Percentiles rank a stretch among this genome's conserved stretches.
These are phyloP conservation scores for Andrena trimmerana DNA, from an alignment of 2,888 invertebrate genomes.

Conservation along the genomic window DNA sequence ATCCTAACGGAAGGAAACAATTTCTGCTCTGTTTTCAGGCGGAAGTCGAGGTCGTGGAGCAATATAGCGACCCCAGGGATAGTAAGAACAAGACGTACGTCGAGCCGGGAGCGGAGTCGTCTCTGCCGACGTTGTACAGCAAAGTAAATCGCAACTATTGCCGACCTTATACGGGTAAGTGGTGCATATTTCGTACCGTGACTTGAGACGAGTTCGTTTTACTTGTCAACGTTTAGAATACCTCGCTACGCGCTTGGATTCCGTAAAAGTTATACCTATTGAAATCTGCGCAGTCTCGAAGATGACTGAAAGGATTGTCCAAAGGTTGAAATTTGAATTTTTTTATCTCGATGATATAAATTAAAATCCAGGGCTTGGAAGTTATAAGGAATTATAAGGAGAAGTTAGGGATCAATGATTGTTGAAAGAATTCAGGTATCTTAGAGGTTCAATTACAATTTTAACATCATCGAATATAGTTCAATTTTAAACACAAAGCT, in stretches of 20 bases:
- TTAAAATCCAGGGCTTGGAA: too few species aligned
- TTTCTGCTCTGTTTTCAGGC: slow-evolving; percentile 76
- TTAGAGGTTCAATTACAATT: too few species aligned
- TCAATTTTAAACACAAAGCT: too few species aligned
- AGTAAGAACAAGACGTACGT: slow-evolving; percentile 85
- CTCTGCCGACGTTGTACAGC: slow-evolving; percentile 83
- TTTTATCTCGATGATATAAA: too few species aligned
- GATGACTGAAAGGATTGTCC: background rate
- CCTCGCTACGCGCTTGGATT: background rate
- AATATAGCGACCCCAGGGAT: slow-evolving; percentile 91
- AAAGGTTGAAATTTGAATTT: background rate
- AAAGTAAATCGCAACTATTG: slow-evolving; percentile 87
- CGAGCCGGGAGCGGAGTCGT: slow-evolving; percentile 84
- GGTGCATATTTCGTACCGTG: slow-evolving; percentile 22
- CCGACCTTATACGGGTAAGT: slow-evolving; percentile 87
- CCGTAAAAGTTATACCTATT: background rate
- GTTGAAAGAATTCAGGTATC: too few species aligned
- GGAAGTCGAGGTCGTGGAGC: slow-evolving; percentile 90
- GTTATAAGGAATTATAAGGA: too few species aligned
- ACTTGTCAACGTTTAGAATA: background rate
- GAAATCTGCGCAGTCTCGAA: background rate
- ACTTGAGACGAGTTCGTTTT: background rate
- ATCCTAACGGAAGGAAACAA: slow-evolving; percentile 58
- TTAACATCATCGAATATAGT: too few species aligned
- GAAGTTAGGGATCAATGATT: too few species aligned